Percentiles rank a stretch among this genome's conserved stretches.
phyloP scores from a whole-genome alignment of 2,113 vertebrate genomes.

The Microtus pennsylvanicus region DNA sequence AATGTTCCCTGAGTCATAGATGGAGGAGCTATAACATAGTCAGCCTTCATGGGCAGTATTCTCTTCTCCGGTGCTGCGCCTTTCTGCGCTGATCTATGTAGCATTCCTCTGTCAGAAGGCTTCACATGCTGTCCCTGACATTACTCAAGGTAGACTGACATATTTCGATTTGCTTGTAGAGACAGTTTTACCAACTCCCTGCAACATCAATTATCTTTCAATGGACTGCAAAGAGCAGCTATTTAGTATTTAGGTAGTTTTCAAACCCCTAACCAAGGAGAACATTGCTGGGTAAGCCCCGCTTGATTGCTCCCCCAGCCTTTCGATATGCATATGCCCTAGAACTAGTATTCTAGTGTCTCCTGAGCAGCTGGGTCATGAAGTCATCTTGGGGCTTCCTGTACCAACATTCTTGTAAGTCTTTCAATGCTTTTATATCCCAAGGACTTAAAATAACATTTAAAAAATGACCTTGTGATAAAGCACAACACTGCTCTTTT shows the following conservation, averaged over 20 bases:
- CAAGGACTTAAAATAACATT: background rate
- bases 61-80: too few relatives aligned
- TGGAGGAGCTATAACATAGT: background rate
- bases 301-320: background rate
- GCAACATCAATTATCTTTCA: background rate
- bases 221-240: background rate
- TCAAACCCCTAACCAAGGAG: constrained; percentile 2
- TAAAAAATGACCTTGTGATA: background rate
- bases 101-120: background rate
- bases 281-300: background rate
- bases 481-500: background rate
- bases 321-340: background rate
- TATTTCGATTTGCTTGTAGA: background rate
- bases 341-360: background rate
- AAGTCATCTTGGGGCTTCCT: background rate
- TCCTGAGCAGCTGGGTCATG: background rate
- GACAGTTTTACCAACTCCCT: background rate
- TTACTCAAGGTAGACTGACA: background rate
- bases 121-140: background rate
- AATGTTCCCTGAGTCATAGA: background rate
- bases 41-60: background rate
- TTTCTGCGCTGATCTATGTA: background rate
- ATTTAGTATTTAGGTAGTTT: background rate
- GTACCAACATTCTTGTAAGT: background rate
- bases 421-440: background rate